These are phyloP conservation scores for Aphrocallistes beatrix DNA, from an alignment of 37 sponge, comb jelly and placozoan genomes.

Conservation along the genomic window DNA sequence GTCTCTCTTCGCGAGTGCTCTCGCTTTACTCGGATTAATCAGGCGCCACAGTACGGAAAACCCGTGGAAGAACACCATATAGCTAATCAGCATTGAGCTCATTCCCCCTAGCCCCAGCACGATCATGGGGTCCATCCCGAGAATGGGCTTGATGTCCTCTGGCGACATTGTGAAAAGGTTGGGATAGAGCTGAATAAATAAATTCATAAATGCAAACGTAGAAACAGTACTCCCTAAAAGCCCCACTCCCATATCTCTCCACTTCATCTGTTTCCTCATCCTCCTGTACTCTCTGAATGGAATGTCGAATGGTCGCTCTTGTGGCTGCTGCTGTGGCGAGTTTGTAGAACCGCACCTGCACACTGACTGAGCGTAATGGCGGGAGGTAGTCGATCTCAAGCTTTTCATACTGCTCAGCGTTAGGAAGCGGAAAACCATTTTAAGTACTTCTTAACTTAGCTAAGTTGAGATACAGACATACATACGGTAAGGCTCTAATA, in stretches of 20 bases:
- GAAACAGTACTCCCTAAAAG: slow-evolving; percentile 48
- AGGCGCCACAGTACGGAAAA: neutral
- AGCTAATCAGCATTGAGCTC: neutral
- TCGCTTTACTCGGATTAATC: neutral
- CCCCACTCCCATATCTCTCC: slow-evolving; percentile 48
- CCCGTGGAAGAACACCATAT: neutral
- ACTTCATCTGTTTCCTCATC: slow-evolving; percentile 41
- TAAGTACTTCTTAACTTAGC: too few relatives aligned
- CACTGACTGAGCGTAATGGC: too few relatives aligned
- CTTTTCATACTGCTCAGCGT: too few relatives aligned
- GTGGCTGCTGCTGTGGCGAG: too few relatives aligned
- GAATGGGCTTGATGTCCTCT: slow-evolving; percentile 56
- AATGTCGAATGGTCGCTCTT: slow-evolving; percentile 18
- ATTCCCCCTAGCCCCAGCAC: neutral
- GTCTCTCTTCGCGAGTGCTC: slow-evolving; percentile 41
- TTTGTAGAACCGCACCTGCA: too few relatives aligned
- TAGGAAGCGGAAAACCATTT: too few relatives aligned
- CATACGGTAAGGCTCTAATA: too few relatives aligned
- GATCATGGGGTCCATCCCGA: slow-evolving; percentile 23
- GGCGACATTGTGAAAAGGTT: slow-evolving; percentile 52
- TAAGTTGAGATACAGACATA: too few relatives aligned
- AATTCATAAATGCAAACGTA: slow-evolving; percentile 32
- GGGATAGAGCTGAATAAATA: slow-evolving; percentile 44
- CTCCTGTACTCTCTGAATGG: slow-evolving; percentile 73
- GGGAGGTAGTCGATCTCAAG: too few relatives aligned